Evolutionary conservation across 2,888 invertebrate species (phyloP).

Genomic region (Cephonodes hylas): DNA sequence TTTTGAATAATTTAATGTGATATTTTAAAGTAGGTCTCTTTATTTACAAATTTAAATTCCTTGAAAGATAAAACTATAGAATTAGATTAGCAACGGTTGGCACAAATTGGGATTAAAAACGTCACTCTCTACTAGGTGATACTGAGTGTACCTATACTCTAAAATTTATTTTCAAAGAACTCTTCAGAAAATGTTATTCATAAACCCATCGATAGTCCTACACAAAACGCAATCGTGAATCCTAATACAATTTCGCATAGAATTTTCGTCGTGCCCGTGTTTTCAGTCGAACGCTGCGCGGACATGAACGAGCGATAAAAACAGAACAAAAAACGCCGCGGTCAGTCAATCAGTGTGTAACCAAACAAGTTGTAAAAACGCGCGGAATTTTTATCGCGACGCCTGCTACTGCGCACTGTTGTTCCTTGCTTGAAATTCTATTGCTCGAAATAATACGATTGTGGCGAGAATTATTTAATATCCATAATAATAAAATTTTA

Average conservation of each 20-base stretch:
- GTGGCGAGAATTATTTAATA: too few species aligned
- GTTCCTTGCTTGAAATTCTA: neutral
- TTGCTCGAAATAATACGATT: neutral
- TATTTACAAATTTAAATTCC: too few species aligned
- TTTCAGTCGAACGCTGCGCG: slow-evolving; percentile 17
- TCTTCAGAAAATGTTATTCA: neutral
- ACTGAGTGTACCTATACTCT: neutral
- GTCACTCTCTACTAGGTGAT: neutral
- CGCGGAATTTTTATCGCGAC: neutral
- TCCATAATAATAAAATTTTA: too few species aligned
- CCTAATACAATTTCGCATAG: slow-evolving; percentile 19
- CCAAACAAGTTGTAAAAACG: slow-evolving; percentile 7
- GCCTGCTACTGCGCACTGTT: neutral
- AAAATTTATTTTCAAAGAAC: neutral
- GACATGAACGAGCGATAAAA: slow-evolving; percentile 21
- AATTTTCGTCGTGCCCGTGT: slow-evolving; percentile 22
- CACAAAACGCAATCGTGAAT: slow-evolving; percentile 13
- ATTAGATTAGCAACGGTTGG: too few species aligned
- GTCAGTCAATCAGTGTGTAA: slow-evolving; percentile 27
- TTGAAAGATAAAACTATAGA: too few species aligned
- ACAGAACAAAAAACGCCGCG: slow-evolving; percentile 19
- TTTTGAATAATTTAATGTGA: too few species aligned
- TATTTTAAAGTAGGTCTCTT: too few species aligned
- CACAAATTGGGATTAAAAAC: too few species aligned
- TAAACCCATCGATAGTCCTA: neutral